These are phyloP conservation scores for Cherax destructor DNA, from an alignment of 1,140 invertebrate species.

Conservation along the genomic window DNA sequence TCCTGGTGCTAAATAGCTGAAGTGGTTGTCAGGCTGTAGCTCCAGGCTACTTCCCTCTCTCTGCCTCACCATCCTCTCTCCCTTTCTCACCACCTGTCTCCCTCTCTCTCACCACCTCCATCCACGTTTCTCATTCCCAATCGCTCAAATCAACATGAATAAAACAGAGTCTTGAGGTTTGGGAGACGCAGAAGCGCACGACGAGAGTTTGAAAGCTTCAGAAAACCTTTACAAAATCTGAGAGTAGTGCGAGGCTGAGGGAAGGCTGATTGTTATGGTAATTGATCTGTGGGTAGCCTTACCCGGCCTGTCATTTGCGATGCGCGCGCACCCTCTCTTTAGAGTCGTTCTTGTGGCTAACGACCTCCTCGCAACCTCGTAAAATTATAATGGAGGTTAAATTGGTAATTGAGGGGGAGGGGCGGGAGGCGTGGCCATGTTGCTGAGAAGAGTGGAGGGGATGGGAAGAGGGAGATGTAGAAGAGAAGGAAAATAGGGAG, in stretches of 20 bases:
- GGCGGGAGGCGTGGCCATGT: background rate
- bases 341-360: constrained; percentile 14
- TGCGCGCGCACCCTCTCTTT: constrained; percentile 24
- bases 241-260: background rate
- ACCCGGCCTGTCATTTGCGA: constrained; percentile 7
- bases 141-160: too few relatives aligned
- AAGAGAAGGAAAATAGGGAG: background rate
- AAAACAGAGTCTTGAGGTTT: too few relatives aligned
- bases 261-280: constrained; percentile 2
- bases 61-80: too few relatives aligned
- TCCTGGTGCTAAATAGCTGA: constrained; percentile 3
- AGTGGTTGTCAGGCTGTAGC: background rate
- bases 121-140: too few relatives aligned
- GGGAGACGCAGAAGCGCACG: too few relatives aligned
- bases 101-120: background rate
- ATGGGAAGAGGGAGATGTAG: background rate
- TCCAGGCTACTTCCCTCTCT: background rate
- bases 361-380: constrained; percentile 10
- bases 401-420: constrained; percentile 32
- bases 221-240: background rate
- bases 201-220: background rate
- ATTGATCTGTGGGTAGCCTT: background rate
- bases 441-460: background rate
- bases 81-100: too few relatives aligned
- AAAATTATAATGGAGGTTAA: constrained; percentile 34